Evolutionary conservation across 2,113 vertebrate species (phyloP).

Genomic region (Puma concolor): DNA sequence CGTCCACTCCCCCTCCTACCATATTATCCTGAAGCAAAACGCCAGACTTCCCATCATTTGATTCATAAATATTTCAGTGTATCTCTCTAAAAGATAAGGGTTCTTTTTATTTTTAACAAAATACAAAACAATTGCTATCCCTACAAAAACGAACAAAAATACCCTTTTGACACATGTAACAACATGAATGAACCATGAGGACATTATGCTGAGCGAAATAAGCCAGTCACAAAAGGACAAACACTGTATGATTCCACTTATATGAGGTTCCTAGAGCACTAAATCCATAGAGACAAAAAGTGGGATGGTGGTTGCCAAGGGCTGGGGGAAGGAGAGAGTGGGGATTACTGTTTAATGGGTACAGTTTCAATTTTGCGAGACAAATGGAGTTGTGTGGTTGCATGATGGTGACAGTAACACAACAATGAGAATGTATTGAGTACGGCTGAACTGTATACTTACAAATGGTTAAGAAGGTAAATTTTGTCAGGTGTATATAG

Average conservation of each 20-base stretch:
- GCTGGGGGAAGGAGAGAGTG: not conserved
- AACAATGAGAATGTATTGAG: not conserved
- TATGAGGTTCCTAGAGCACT: not conserved
- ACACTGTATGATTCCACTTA: not conserved
- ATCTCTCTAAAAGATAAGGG: not conserved
- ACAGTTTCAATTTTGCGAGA: not conserved
- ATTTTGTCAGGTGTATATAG: not conserved
- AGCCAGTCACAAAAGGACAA: not conserved
- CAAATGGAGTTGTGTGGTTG: not conserved
- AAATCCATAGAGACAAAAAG: not conserved
- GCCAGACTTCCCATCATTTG: not conserved
- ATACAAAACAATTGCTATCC: not conserved
- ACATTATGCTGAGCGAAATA: not conserved
- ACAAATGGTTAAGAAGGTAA: not conserved
- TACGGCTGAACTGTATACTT: not conserved
- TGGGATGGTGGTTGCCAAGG: not conserved
- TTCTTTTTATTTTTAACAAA: not conserved
- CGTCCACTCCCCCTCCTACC: not conserved
- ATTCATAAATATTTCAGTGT: slow-evolving; percentile 12
- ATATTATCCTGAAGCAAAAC: slow-evolving; percentile 7
- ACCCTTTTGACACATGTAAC: not conserved
- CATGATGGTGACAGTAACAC: not conserved
- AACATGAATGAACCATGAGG: not conserved
- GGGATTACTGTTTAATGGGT: not conserved
- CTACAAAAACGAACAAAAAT: not conserved